These are phyloP conservation scores for Lutjanus campechanus DNA, from an alignment of 2,797 vertebrate species.

Conservation along the genomic window DNA sequence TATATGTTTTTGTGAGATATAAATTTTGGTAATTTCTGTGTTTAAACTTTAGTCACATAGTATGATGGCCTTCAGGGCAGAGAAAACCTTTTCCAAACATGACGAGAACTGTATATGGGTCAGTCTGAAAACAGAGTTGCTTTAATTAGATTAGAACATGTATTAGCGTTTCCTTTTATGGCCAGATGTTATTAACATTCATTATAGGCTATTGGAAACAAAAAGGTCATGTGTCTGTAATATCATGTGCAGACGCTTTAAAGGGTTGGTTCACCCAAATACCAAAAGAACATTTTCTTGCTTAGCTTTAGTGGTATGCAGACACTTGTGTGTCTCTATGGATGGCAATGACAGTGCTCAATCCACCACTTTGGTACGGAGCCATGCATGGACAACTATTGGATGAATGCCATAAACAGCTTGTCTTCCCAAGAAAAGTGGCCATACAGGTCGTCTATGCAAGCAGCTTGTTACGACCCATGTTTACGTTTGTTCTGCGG, in stretches of 20 bases:
- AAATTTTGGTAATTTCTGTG: not conserved
- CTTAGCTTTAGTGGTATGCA: too few relatives aligned
- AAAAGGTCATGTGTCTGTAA: conserved; percentile 19
- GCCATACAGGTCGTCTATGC: too few relatives aligned
- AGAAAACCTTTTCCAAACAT: not conserved
- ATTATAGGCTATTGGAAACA: not conserved
- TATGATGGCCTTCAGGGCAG: not conserved
- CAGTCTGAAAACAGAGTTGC: conserved; percentile 12
- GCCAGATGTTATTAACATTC: conserved; percentile 17
- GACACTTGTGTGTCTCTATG: too few relatives aligned
- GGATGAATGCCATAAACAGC: not conserved
- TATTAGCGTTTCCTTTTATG: not conserved
- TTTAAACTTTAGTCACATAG: not conserved
- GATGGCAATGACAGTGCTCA: too few relatives aligned
- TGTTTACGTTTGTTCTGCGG: too few relatives aligned
- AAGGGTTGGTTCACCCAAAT: not conserved
- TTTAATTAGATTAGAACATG: conserved; percentile 9
- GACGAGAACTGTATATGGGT: not conserved
- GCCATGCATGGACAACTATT: not conserved
- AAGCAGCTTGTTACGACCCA: too few relatives aligned
- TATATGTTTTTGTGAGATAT: not conserved
- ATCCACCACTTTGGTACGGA: not conserved
- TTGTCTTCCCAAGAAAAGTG: not conserved
- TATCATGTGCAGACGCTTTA: not conserved
- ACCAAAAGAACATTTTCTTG: not conserved